These are phyloP conservation scores for Dugesia japonica DNA, from an alignment of 2,888 invertebrate genomes.

Conservation along the genomic window DNA sequence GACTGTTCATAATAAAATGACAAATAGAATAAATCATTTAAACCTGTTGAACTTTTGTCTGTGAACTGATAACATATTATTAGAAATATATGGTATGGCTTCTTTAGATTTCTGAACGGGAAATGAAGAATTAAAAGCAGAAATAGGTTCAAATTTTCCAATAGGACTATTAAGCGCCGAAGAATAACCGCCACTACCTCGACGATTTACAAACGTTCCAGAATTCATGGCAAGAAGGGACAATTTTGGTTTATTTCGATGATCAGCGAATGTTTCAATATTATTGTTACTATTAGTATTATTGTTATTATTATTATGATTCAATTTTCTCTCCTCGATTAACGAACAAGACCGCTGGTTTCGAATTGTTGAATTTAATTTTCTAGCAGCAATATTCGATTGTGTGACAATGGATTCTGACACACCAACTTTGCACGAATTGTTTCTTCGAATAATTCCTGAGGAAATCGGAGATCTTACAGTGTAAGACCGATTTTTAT, in stretches of 20 bases:
- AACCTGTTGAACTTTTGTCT: neutral
- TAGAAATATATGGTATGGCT: neutral
- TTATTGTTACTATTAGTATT: no score
- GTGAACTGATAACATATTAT: neutral
- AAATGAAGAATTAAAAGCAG: conserved; percentile 12
- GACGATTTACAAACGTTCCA: neutral
- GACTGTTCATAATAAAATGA: neutral
- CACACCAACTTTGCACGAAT: conserved; percentile 9
- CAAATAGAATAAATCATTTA: neutral
- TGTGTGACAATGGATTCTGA: neutral
- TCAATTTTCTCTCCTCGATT: neutral
- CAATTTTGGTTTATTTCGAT: conserved; percentile 4
- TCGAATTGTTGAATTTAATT: neutral
- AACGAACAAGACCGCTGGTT: neutral
- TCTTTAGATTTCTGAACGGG: neutral
- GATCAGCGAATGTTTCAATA: neutral
- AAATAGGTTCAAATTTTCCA: neutral
- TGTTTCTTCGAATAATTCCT: conserved; percentile 13
- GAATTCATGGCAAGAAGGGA: neutral
- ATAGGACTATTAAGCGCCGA: neutral
- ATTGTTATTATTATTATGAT: neutral
- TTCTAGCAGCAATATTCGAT: neutral
- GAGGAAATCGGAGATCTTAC: neutral
- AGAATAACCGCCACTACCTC: conserved; percentile 4
- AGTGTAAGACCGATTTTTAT: neutral